Evolutionary conservation across 1,140 invertebrate genomes (phyloP).

Genomic region (Aricia agestis): DNA sequence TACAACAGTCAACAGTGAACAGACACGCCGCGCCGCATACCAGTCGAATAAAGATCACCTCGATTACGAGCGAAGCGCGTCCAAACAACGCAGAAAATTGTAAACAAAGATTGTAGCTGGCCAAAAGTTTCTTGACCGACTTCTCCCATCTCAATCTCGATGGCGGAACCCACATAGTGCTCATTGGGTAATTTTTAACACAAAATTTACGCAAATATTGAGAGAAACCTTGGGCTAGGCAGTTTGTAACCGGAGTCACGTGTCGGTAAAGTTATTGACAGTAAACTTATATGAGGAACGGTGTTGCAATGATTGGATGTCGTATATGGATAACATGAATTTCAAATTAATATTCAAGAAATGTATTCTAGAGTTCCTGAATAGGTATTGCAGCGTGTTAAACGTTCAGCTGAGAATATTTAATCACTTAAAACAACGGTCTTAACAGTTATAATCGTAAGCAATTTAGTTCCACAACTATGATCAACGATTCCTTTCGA

Average conservation of each 20-base stretch:
- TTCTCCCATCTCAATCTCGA: constrained; percentile 19
- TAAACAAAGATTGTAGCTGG: constrained; percentile 45
- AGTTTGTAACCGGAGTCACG: constrained; percentile 21
- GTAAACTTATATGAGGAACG: constrained; percentile 10
- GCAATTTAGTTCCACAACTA: constrained; percentile 19
- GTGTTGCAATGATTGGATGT: constrained; percentile 13
- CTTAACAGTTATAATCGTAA: constrained; percentile 32
- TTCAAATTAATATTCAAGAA: constrained; percentile 40
- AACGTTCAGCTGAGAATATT: constrained; percentile 32
- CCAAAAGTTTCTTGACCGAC: constrained; percentile 36
- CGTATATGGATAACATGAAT: constrained; percentile 26
- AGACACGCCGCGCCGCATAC: constrained; percentile 53
- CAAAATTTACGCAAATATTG: constrained; percentile 44
- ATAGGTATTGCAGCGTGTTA: constrained; percentile 38
- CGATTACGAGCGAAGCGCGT: constrained; percentile 59
- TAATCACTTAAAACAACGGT: constrained; percentile 17
- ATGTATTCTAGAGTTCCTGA: constrained; percentile 42
- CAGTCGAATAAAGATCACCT: constrained; percentile 67
- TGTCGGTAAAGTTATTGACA: constrained; percentile 24
- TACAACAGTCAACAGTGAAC: constrained; percentile 34
- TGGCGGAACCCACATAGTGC: constrained; percentile 6
- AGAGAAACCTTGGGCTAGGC: constrained; percentile 24
- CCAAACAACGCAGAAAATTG: constrained; percentile 50
- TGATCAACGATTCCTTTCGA: neutral
- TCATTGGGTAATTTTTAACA: constrained; percentile 18